Conservation (phyloP, 2,888 invertebrate species). For the Tineola bisselliella region DNA sequence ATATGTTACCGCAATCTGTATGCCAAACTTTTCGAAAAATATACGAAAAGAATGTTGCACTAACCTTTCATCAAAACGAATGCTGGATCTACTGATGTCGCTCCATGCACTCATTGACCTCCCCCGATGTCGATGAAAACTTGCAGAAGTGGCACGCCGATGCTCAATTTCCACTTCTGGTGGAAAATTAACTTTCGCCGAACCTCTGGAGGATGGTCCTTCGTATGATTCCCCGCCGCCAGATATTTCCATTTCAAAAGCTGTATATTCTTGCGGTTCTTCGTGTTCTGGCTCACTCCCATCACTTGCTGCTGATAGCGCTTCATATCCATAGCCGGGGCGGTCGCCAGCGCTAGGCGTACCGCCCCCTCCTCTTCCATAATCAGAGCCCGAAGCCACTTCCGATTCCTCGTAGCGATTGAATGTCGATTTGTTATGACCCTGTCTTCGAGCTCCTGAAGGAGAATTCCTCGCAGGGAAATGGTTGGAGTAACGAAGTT, state of each 20-base stretch:
- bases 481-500: slow-evolving; percentile 57
- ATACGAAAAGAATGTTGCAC: slow-evolving; percentile 21
- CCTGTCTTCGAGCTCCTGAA: slow-evolving; percentile 42
- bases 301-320: slow-evolving; percentile 59
- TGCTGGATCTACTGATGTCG: slow-evolving; percentile 84
- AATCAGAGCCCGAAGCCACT: slow-evolving; percentile 45
- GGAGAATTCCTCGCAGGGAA: slow-evolving; percentile 45
- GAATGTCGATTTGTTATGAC: slow-evolving; percentile 51
- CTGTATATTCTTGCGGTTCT: slow-evolving; percentile 49
- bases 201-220: slow-evolving; percentile 56
- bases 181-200: slow-evolving; percentile 74
- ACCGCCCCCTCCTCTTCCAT: slow-evolving; percentile 34
- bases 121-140: slow-evolving; percentile 67
- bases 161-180: slow-evolving; percentile 64
- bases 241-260: slow-evolving; percentile 56
- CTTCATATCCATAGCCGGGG: slow-evolving; percentile 62
- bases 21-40: background rate
- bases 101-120: slow-evolving; percentile 90
- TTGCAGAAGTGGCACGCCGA: slow-evolving; percentile 52
- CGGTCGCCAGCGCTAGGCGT: slow-evolving; percentile 47
- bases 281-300: slow-evolving; percentile 53
- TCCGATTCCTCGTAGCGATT: slow-evolving; percentile 54
- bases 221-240: slow-evolving; percentile 52
- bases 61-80: slow-evolving; percentile 81
- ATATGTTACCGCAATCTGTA: background rate